Evolutionary conservation across 1,140 invertebrate species (phyloP), one percentile per base, ranked within the genome.

Genomic region (Coenobita brevimanus): DNA sequence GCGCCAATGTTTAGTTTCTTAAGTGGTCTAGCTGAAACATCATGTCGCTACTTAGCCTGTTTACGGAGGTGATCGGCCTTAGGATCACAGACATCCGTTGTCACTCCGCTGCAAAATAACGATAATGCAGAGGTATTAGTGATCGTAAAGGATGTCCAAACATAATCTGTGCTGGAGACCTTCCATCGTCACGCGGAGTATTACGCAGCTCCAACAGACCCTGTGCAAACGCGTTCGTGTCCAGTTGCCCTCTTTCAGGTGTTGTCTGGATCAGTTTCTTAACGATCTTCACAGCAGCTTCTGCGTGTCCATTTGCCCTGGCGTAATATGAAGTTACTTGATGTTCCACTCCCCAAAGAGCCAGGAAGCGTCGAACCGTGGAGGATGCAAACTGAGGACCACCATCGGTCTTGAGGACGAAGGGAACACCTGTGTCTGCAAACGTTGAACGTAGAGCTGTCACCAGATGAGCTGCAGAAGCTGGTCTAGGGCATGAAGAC

Each of bases 351-450:
- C 85, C 84, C 89, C 89, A 89, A 17, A 57, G 36, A n/a, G 38
- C 57, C 30, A 89, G 3, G 75, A 89, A 89, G 6, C 46, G 27
- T 33, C 50, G 43, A 17, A 89, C 38, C 27, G 57, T 50, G 17
- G 75, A 60, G 0, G 86, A 89, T 3, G 24, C 27, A 60, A 89
- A 89, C 60, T 89, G 67, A 0, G 81, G 81, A 10, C 81, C 84
- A 64, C 43, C 82, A 33, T 15, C 87, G 21, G 69, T 84, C n/a
- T 30, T 17, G 6, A 84, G 4, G 17, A 84, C 60, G 13, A 69
- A 27, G 1, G 82, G 62, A 1, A 84, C 64, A 17, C 82, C 64
- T 1, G 64, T 76, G 33, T 75, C 33, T 27, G 82, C 27, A 76
- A 75, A 84, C 1, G 73, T 38, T 8, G n/a, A 30, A 3, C 82